Conservation (phyloP, 2,888 invertebrate genomes). For the Saturnia pavonia region DNA sequence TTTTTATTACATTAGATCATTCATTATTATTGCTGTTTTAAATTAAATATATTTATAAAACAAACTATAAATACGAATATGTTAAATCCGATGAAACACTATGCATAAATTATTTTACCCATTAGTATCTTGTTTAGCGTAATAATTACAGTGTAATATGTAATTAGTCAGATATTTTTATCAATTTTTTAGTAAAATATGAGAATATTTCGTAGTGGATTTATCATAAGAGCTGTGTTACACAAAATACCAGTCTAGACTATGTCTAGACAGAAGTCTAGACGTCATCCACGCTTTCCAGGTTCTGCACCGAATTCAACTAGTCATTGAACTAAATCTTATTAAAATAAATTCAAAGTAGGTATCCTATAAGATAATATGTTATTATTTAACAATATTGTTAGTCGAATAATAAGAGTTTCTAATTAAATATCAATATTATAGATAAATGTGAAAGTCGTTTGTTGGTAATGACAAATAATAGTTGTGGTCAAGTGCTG, state of each 20-base stretch:
- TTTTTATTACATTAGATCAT: background rate
- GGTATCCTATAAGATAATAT: background rate
- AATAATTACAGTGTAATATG: background rate
- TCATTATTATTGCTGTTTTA: background rate
- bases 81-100: background rate
- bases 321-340: constrained; percentile 37
- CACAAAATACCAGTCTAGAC: constrained; percentile 80
- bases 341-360: constrained; percentile 34
- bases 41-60: background rate
- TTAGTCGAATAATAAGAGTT: constrained; percentile 19
- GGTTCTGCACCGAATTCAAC: constrained; percentile 45
- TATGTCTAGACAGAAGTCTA: constrained; percentile 75
- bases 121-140: background rate
- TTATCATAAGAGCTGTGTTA: constrained; percentile 66
- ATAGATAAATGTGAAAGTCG: background rate
- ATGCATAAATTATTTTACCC: background rate
- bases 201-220: constrained; percentile 57
- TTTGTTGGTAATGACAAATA: constrained; percentile 24
- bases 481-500: background rate
- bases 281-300: constrained; percentile 70
- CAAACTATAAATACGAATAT: background rate
- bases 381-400: background rate
- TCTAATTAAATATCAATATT: background rate
- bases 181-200: constrained; percentile 43
- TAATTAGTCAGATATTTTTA: constrained; percentile 4